A percentile compares a stretch with the other conserved stretches of the same genome.
These are phyloP conservation scores for Pachyrhynchus sulphureomaculatus DNA, from an alignment of 1,140 invertebrate genomes.

Conservation along the genomic window DNA sequence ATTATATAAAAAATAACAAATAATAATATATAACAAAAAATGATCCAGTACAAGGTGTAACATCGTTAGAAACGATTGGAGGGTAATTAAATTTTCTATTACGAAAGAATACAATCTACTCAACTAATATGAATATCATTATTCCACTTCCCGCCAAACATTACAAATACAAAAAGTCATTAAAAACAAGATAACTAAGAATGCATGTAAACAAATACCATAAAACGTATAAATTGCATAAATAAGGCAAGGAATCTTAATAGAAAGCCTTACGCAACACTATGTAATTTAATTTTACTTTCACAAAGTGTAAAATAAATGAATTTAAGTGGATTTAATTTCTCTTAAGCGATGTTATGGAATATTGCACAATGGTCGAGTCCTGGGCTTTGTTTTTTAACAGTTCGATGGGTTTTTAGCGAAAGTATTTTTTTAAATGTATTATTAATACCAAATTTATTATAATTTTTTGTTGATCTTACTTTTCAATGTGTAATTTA, in stretches of 20 bases:
- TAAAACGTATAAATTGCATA: constrained; percentile 16
- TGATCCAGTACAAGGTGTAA: too few relatives aligned
- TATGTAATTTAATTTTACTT: constrained; percentile 23
- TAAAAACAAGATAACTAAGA: background rate
- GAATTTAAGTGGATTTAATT: constrained; percentile 17
- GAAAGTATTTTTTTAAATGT: constrained; percentile 14
- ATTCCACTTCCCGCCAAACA: constrained; percentile 1
- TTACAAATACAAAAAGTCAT: background rate
- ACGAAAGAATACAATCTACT: too few relatives aligned
- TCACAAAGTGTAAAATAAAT: constrained; percentile 22
- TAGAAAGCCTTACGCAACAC: constrained; percentile 24
- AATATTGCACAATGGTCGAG: constrained; percentile 11
- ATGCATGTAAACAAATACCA: constrained; percentile 16
- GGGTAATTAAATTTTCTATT: too few relatives aligned
- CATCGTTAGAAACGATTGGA: too few relatives aligned
- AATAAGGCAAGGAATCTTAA: constrained; percentile 10
- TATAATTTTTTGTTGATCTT: too few relatives aligned
- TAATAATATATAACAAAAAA: too few relatives aligned
- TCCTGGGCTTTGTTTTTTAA: constrained; percentile 3
- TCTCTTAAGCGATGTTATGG: constrained; percentile 22
- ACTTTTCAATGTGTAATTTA: too few relatives aligned
- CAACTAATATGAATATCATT: too few relatives aligned
- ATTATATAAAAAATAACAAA: too few relatives aligned
- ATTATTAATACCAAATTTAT: too few relatives aligned
- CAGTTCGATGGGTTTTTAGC: constrained; percentile 8